Conservation (phyloP, 2,888 invertebrate species). For the Pheosia tremula region DNA sequence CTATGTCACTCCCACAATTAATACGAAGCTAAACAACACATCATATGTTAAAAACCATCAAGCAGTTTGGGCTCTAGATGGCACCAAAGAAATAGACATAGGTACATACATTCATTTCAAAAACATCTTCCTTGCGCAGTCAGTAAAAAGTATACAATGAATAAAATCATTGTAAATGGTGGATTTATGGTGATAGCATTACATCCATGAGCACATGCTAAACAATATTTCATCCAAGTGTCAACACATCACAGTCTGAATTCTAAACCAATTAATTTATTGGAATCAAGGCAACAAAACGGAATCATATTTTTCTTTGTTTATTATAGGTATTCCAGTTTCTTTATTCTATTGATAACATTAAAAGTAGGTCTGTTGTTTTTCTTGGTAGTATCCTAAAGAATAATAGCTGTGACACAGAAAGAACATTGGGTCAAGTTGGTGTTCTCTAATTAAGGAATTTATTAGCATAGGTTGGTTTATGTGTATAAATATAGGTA, state of each 20-base stretch:
- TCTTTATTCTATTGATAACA: conserved; percentile 51
- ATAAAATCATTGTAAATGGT: too few species aligned
- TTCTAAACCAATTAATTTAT: conserved; percentile 16
- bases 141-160: too few species aligned
- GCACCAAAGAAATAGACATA: too few species aligned
- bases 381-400: conserved; percentile 45
- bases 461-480: not conserved
- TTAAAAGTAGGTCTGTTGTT: conserved; percentile 56
- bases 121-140: too few species aligned
- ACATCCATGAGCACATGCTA: not conserved
- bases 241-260: not conserved
- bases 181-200: too few species aligned
- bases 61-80: too few species aligned
- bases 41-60: too few species aligned
- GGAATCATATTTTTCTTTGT: conserved; percentile 32
- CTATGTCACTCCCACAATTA: too few species aligned
- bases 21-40: too few species aligned
- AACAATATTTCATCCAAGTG: not conserved
- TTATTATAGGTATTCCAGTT: conserved; percentile 25
- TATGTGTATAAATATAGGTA: too few species aligned
- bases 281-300: conserved; percentile 20
- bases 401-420: conserved; percentile 42
- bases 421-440: conserved; percentile 42
- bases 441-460: conserved; percentile 6
- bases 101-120: too few species aligned